Percentiles rank a stretch among this genome's conserved stretches.
Conservation (phyloP, 2,888 invertebrate species). For the Brassicogethes aeneus region DNA sequence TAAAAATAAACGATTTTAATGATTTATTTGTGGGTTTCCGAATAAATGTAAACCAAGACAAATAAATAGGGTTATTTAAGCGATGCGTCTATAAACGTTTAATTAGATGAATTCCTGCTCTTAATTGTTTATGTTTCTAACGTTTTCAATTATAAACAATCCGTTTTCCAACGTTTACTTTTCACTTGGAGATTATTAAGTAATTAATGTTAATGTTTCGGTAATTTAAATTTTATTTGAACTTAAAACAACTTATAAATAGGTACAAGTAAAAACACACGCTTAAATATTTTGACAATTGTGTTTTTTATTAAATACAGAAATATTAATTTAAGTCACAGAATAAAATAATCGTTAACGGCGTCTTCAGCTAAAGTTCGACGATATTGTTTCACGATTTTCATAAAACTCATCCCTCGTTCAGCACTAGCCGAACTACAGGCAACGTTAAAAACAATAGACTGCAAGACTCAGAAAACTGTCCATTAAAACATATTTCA, state of each 20-base stretch:
- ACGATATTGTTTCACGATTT: too few species aligned
- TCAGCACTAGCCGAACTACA: too few species aligned
- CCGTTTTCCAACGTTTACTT: background rate
- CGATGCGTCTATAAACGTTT: slow-evolving; percentile 1
- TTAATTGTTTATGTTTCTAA: background rate
- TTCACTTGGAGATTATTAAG: background rate
- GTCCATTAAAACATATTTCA: too few species aligned
- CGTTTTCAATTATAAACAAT: background rate
- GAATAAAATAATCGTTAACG: too few species aligned
- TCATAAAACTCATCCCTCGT: too few species aligned
- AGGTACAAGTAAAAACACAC: too few species aligned
- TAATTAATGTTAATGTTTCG: background rate
- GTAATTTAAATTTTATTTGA: background rate
- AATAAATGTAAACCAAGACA: slow-evolving; percentile 20
- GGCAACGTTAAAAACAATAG: too few species aligned
- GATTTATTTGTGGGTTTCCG: slow-evolving; percentile 16
- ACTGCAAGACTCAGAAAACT: too few species aligned
- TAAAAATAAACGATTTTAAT: background rate
- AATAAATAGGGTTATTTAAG: slow-evolving; percentile 17
- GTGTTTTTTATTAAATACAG: too few species aligned
- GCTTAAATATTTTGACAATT: too few species aligned
- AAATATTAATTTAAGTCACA: too few species aligned
- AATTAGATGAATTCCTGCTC: slow-evolving; percentile 2
- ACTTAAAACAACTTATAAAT: background rate
- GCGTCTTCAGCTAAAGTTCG: too few species aligned